Evolutionary conservation across 2,888 invertebrate genomes (phyloP).

Genomic region (Mechanitis messenoides): DNA sequence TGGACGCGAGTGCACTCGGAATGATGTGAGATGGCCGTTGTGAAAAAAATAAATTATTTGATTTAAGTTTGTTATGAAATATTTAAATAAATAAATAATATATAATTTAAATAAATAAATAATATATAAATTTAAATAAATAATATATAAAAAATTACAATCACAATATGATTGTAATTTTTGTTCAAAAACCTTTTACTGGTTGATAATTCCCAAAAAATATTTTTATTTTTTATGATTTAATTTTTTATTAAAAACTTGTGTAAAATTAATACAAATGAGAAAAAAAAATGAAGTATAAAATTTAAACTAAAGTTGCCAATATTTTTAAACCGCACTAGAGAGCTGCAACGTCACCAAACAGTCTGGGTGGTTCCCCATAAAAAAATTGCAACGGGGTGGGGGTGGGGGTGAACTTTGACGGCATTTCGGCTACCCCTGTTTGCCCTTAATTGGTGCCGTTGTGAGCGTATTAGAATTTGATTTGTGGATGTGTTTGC

Average conservation of each 20-base stretch:
- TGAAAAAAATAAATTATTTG: background rate
- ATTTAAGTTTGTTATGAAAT: background rate
- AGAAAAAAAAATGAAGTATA: conserved; percentile 1
- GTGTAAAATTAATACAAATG: background rate
- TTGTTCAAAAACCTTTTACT: too few relatives aligned
- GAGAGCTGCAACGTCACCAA: conserved; percentile 71
- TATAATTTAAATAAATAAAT: too few relatives aligned
- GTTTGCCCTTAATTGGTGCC: conserved; percentile 63
- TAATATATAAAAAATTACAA: too few relatives aligned
- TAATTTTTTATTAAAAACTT: too few relatives aligned
- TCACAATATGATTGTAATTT: background rate
- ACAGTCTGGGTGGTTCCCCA: conserved; percentile 59
- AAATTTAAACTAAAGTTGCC: conserved; percentile 29
- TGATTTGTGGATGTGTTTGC: conserved; percentile 31
- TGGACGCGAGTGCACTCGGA: conserved; percentile 51
- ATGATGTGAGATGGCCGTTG: conserved; percentile 34
- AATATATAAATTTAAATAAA: too few relatives aligned
- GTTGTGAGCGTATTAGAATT: conserved; percentile 45
- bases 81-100: too few relatives aligned
- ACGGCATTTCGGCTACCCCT: conserved; percentile 52
- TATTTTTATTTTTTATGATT: too few relatives aligned
- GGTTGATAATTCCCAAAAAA: too few relatives aligned
- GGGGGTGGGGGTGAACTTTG: conserved; percentile 58
- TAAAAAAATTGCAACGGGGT: conserved; percentile 63
- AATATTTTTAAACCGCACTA: conserved; percentile 34